Evolutionary conservation across 2,113 vertebrate genomes (phyloP), one percentile per base, ranked within the genome.

Genomic region (Leucopsar rothschildi): DNA sequence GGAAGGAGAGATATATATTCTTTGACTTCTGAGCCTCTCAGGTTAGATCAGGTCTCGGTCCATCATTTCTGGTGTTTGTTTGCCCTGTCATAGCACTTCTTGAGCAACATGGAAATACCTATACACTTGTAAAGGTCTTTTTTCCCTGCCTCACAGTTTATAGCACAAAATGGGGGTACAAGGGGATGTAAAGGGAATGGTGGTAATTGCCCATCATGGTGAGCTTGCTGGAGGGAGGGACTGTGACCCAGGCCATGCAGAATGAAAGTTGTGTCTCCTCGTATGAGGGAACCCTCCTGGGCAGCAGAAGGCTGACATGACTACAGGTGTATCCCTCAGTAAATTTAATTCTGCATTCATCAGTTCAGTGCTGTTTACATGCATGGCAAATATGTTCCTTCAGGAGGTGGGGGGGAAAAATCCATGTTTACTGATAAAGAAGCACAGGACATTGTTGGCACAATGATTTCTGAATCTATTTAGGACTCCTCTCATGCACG

Each of bases 401-500:
- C 25, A 61, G 79, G 59, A 85, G 35, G 35, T 10, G 40, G 35
- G 16, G 35, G 11, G 5, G 7, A 42, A 63, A 55, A 84, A 42
- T 91, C 71, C 17, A 20, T 49, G 45, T 28, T 80, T 81, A 66
- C 73, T 89, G 78, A 87, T 92, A 95, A 86, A 73, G 35, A 44
- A 82, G 53, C 66, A 94, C 49, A 66, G 86, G 91, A 31, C 17
- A 25, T 59, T 82, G 78, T 73, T 90, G 90, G 79, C 20, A 63
- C 39, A 92, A 77, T 42, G 56, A 77, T 90, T 94, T 82, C 87
- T 82, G 49, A 65, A 91, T 80, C 75, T 83, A 15, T 40, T 83
- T 70, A 50, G 39, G 39, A 81, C 33, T 90, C 64, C 59, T 94
- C 63, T 82, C 39, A 27, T 78, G 33, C 22, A 19, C 7, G 83